Base-by-base conservation (phyloP, 2,888 invertebrate species). In the Yponomeuta sedellus region DNA sequence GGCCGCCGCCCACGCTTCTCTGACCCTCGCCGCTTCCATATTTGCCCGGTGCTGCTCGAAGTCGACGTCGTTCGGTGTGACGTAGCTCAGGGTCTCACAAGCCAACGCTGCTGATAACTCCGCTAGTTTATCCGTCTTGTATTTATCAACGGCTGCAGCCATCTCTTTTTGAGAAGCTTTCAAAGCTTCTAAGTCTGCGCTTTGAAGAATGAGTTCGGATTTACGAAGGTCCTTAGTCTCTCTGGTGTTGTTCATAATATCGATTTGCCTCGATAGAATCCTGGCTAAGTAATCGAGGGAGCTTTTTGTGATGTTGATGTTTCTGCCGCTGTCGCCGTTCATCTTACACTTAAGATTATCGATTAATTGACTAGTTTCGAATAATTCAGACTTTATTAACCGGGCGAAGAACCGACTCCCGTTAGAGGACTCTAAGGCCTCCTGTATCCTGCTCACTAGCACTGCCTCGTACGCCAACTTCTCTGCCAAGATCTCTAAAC, bases 381-480 rank as follows among this genome's bases (percentile, higher is more conserved):
- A 92, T 74, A 95, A 92, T 91, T 95, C 95, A 77, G 94, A 93
- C 76, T 92, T 92, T 65, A 94, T 92, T 75, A 94, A 92, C 66
- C 94, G 85, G 70, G 93, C 92, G 74, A 93, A 93, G 71, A 93
- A 86, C 71, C 91, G 85, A 71, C 92, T 91, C 69, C 92, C 92
- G 72, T 92, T 92, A 25, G 92, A 92, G 58, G 92, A 91, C 67
- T 91, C 89, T 65, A 95, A 88, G 64, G 95, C 94, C 79, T 95
- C 94, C 72, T 94, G 93, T 70, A 95, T 93, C 74, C 94, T 92
- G 69, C 93, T 92, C 68, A 95, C 92, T 67, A 95, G 92, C 28
- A 96, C 94, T 67, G 95, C 94, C 85, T 97, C 96, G 79, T 94
- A 96, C 0, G 96, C 96, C 22, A 96, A 91, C 76, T 96, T 94